phyloP scores from a whole-genome alignment of 1,140 invertebrate species.

The Goniozus legneri region DNA sequence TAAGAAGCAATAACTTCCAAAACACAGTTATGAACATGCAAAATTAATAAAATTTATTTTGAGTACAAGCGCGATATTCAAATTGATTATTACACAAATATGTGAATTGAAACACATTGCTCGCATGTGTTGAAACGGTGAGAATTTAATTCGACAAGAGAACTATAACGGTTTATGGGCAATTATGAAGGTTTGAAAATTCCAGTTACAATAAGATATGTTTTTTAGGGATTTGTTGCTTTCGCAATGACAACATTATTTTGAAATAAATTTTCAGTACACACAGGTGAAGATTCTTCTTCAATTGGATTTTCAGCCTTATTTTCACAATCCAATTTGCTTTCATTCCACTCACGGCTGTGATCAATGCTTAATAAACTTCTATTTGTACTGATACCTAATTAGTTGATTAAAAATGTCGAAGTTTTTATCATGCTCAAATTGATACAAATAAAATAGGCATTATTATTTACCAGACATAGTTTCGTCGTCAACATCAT shows the following conservation, averaged over 20 bases:
- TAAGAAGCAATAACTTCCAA: constrained; percentile 7
- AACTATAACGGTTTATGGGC: too few relatives aligned
- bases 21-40: not conserved
- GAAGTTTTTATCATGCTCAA: too few relatives aligned
- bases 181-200: too few relatives aligned
- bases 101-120: too few relatives aligned
- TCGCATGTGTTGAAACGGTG: too few relatives aligned
- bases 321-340: constrained; percentile 20
- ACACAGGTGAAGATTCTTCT: constrained; percentile 15
- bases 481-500: constrained; percentile 79
- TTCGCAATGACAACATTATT: not conserved
- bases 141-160: too few relatives aligned
- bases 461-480: constrained; percentile 65
- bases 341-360: constrained; percentile 5
- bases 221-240: not conserved
- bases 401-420: too few relatives aligned
- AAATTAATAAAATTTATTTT: too few relatives aligned
- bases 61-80: too few relatives aligned
- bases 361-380: constrained; percentile 14
- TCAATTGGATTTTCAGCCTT: constrained; percentile 28
- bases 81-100: too few relatives aligned
- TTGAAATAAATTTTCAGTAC: not conserved
- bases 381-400: constrained; percentile 30
- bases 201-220: constrained; percentile 3
- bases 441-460: too few relatives aligned